phyloP scores from a whole-genome alignment of 2,888 invertebrate species.

The Timema podura region DNA sequence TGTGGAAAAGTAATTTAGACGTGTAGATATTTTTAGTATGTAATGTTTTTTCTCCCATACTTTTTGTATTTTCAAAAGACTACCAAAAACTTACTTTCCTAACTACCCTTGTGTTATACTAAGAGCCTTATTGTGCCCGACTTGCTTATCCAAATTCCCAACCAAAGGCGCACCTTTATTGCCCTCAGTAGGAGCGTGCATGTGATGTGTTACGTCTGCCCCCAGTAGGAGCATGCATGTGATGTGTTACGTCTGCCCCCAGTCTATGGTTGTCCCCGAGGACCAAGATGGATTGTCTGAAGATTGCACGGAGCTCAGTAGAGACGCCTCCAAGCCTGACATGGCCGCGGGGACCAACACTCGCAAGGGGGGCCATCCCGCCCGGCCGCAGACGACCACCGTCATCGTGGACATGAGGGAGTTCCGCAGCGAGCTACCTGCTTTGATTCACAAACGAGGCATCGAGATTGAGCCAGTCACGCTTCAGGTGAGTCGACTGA shows the following conservation, averaged over 20 bases:
- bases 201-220: too few relatives aligned
- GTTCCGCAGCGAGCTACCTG: slow-evolving; percentile 93
- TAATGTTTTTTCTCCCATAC: too few relatives aligned
- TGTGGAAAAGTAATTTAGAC: too few relatives aligned
- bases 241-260: slow-evolving; percentile 33
- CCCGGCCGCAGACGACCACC: slow-evolving; percentile 46
- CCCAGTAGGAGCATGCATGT: too few relatives aligned
- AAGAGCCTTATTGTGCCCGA: too few relatives aligned
- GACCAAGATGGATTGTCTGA: slow-evolving; percentile 85
- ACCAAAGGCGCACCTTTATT: too few relatives aligned
- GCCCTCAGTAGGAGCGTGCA: too few relatives aligned
- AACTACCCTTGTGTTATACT: too few relatives aligned
- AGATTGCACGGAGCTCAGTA: slow-evolving; percentile 47
- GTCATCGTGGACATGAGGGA: slow-evolving; percentile 96
- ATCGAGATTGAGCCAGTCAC: slow-evolving; percentile 88
- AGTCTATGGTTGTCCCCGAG: slow-evolving; percentile 82
- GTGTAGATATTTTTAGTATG: too few relatives aligned
- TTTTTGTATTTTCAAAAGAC: too few relatives aligned
- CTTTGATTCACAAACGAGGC: slow-evolving; percentile 86
- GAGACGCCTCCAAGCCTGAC: slow-evolving; percentile 43
- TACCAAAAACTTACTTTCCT: too few relatives aligned
- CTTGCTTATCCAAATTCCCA: too few relatives aligned
- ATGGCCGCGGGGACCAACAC: slow-evolving; percentile 49
- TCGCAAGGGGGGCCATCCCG: slow-evolving; percentile 58
- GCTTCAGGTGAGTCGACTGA: slow-evolving; percentile 54